Conservation (phyloP, 2,113 vertebrate species). For the Protobothrops mucrosquamatus region DNA sequence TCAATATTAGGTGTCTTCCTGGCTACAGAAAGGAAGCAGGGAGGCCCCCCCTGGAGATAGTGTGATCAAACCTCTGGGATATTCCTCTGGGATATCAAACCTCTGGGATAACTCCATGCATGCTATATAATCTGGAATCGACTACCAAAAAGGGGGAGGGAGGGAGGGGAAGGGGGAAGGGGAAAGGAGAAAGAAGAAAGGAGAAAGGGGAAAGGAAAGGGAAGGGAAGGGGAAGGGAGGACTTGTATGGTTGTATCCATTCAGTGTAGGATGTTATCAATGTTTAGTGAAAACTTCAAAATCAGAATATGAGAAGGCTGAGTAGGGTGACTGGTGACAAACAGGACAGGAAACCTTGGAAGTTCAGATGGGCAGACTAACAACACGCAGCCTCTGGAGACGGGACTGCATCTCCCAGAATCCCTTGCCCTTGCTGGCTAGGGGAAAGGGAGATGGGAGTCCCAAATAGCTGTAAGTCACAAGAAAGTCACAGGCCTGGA, state of each 20-base stretch:
- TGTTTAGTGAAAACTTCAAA: neutral
- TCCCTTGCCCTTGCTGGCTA: neutral
- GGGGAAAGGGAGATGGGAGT: neutral
- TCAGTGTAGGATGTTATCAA: neutral
- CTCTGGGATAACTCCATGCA: slow-evolving; percentile 21
- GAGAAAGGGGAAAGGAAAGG: fast-evolving
- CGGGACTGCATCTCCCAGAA: neutral
- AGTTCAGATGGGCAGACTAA: neutral
- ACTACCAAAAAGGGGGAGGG: neutral
- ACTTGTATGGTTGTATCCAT: neutral
- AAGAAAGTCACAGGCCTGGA: neutral
- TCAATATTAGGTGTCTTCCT: neutral
- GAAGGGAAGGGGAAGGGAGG: neutral
- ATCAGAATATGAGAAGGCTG: neutral
- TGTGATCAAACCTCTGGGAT: slow-evolving; percentile 5
- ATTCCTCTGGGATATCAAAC: neutral
- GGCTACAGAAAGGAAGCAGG: neutral
- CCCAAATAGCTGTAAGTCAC: neutral
- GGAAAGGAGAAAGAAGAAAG: no score
- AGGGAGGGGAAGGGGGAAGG: neutral
- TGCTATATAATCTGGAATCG: neutral
- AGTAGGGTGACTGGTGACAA: neutral
- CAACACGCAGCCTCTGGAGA: neutral
- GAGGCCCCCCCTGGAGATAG: fast-evolving
- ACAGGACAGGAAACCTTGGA: neutral